Conservation (phyloP, 2,888 invertebrate species). For the Cephus pulcher region DNA sequence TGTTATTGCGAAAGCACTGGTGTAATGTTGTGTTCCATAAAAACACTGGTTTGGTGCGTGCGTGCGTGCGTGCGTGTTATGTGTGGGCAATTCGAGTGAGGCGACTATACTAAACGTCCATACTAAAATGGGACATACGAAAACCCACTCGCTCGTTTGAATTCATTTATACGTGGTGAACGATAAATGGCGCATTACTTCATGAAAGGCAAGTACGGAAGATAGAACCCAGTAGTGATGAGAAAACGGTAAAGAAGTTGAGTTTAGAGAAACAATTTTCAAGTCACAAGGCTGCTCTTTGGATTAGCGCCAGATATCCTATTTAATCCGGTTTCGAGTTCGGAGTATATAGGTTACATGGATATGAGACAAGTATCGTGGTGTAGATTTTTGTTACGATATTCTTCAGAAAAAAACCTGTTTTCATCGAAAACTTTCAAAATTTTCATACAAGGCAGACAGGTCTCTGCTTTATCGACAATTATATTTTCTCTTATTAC, state of each 20-base stretch:
- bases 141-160: constrained; percentile 29
- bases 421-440: background rate
- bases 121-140: constrained; percentile 34
- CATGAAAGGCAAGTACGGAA: background rate
- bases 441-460: background rate
- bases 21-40: background rate
- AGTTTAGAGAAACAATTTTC: background rate
- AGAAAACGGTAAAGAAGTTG: background rate
- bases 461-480: background rate
- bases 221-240: background rate
- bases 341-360: background rate
- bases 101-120: constrained; percentile 11
- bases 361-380: background rate
- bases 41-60: background rate
- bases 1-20: background rate
- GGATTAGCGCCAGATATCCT: background rate
- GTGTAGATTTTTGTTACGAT: background rate
- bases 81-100: background rate
- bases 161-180: background rate
- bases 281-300: background rate
- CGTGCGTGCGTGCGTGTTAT: background rate
- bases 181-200: background rate
- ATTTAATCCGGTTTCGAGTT: background rate
- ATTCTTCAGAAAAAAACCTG: background rate
- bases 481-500: background rate